Base-by-base conservation (phyloP, 2,113 vertebrate species). In the Lutjanus erythropterus region DNA sequence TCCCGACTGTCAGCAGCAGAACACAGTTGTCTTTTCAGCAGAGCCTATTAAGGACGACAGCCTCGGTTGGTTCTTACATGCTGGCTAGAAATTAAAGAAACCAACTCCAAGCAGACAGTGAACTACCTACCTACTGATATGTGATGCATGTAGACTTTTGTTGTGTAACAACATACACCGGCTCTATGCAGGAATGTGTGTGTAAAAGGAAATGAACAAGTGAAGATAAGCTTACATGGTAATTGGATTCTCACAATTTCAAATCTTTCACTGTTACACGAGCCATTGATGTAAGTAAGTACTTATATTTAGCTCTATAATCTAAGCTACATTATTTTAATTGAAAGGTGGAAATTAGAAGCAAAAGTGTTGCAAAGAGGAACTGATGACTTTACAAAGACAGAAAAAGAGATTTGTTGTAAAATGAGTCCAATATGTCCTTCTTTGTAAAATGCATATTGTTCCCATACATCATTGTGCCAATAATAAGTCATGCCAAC, bases 1-100 rank as follows among this genome's bases (percentile, higher is more conserved):
- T 83, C 56, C 39, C 2, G 3, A 73, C 78, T 81, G 71, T 84
- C 87, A 86, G 59, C 0, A 50, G 69, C 53, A 68, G 42, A 78
- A 85, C 64, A 68, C 75, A 72, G 62, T 81, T 56, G 70, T 79
- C 78, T 80, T 78, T 75, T 72, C 35, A 53, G 39, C 39, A 33
- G 5, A 75, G 64, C 37, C 76, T 62, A 84, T 84, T 77, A 61
- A 61, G 75, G 35, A 47, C 5, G 47, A 71, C 84, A 77, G 61
- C 27, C 19, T 50, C 9, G 21, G 56, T 19, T 31, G 60, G 25
- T 23, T 25, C 29, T 77, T 31, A 33, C 42, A 23, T 55, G 56
- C 6, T n/a, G 47, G 31, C 29, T 58, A 11, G 21, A 71, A 67
- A 65, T 29, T 39, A 15, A 29, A 64, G 52, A 62, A 73, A 65